These are phyloP conservation scores for Crepidodera aurea DNA, from an alignment of 2,888 invertebrate species.

Conservation along the genomic window DNA sequence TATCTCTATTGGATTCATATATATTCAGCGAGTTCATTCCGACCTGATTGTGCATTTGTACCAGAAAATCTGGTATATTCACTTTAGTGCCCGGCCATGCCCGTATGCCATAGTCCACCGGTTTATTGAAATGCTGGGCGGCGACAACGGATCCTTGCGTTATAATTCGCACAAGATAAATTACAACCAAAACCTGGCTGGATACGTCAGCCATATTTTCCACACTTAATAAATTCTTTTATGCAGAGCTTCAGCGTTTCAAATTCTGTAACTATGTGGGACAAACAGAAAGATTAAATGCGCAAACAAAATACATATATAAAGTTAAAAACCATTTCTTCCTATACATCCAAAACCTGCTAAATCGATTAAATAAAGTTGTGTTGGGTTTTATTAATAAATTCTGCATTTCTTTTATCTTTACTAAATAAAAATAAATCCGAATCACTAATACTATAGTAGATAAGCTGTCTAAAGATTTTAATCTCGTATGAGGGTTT, in stretches of 20 bases:
- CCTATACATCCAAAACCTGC: too few species aligned
- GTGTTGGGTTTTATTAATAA: too few species aligned
- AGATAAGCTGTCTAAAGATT: too few species aligned
- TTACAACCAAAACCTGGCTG: constrained; percentile 12
- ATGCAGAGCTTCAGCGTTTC: not conserved
- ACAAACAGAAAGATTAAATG: too few species aligned
- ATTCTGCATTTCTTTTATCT: too few species aligned
- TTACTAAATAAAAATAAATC: too few species aligned
- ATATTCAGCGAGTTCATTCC: constrained; percentile 1
- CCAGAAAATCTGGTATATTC: constrained; percentile 12
- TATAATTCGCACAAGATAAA: constrained; percentile 12
- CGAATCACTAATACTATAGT: too few species aligned
- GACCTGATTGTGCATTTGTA: constrained; percentile 6
- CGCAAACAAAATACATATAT: too few species aligned
- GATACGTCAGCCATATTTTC: constrained; percentile 5
- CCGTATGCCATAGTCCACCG: constrained; percentile 2
- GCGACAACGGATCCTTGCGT: constrained; percentile 1
- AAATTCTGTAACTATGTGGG: not conserved
- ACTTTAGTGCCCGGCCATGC: constrained; percentile 1
- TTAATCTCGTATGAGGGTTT: not conserved
- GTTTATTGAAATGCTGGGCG: constrained; percentile 12
- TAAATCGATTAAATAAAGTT: too few species aligned
- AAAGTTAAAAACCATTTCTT: too few species aligned
- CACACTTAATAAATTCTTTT: constrained; percentile 11
- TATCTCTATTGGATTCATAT: constrained; percentile 9